Percentiles rank a stretch among this genome's conserved stretches.
phyloP scores from a whole-genome alignment of 2,113 vertebrate genomes.

The Seriola quinqueradiata region DNA sequence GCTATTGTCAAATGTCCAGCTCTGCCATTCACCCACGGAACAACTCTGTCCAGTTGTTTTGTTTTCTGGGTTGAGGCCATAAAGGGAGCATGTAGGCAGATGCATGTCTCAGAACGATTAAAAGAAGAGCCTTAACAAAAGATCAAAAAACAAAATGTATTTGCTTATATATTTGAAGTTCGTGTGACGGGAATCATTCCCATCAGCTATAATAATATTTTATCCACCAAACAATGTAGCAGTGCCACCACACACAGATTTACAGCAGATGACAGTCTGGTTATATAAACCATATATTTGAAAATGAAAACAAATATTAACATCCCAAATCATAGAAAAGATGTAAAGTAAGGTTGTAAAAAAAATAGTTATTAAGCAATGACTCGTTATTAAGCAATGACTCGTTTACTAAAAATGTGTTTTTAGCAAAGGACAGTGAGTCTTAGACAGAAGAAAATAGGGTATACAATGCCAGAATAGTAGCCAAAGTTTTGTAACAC shows the following conservation, averaged over 20 bases:
- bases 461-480: slow-evolving; percentile 41
- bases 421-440: slow-evolving; percentile 1
- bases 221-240: background rate
- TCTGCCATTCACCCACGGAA: slow-evolving; percentile 49
- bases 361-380: background rate
- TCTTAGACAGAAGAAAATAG: slow-evolving; percentile 1
- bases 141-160: background rate
- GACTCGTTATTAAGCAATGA: slow-evolving; percentile 4
- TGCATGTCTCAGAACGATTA: slow-evolving; percentile 7
- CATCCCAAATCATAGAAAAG: background rate
- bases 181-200: background rate
- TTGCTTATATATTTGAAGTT: background rate
- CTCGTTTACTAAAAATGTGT: slow-evolving; percentile 3
- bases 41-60: slow-evolving; percentile 26
- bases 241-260: background rate
- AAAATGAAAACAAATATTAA: slow-evolving; percentile 20
- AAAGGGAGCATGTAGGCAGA: slow-evolving; percentile 19
- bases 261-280: slow-evolving; percentile 3
- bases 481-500: slow-evolving; percentile 38
- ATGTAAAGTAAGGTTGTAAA: slow-evolving; percentile 4
- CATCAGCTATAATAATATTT: background rate
- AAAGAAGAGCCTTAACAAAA: slow-evolving; percentile 13
- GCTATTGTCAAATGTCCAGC: slow-evolving; percentile 57
- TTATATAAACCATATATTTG: slow-evolving; percentile 9
- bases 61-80: slow-evolving; percentile 28